Percentiles rank a stretch among this genome's conserved stretches.
Evolutionary conservation across 2,888 invertebrate genomes (phyloP).

Genomic region (Odontothrips loti): DNA sequence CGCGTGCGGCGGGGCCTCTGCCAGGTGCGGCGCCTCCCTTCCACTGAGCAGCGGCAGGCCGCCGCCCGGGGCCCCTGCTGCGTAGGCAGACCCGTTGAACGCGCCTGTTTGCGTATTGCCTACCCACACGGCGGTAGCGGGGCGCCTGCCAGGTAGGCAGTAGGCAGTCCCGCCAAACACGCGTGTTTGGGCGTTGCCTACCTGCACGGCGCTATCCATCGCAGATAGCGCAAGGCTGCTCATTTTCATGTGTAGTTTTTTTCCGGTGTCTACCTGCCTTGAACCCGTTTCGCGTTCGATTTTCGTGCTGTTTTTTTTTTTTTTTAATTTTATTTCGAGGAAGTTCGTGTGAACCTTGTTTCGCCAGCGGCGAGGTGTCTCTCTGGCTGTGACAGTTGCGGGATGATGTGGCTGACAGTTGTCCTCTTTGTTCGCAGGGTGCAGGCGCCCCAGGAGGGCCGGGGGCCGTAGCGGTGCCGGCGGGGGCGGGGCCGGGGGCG

Average conservation of each 20-base stretch:
- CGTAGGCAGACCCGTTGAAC: not conserved
- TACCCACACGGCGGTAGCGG: not conserved
- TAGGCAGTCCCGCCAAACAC: too few relatives aligned
- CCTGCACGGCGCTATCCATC: too few relatives aligned
- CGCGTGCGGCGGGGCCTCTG: not conserved
- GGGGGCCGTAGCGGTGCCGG: not conserved
- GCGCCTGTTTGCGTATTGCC: not conserved
- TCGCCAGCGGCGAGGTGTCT: not conserved
- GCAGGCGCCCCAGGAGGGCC: conserved; percentile 18
- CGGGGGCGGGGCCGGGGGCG: conserved; percentile 16
- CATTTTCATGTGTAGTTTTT: too few relatives aligned
- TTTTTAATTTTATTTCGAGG: too few relatives aligned
- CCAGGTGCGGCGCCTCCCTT: not conserved
- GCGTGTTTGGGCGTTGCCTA: too few relatives aligned
- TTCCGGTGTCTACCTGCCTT: too few relatives aligned
- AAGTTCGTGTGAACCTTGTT: too few relatives aligned
- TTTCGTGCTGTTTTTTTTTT: too few relatives aligned
- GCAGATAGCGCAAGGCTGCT: too few relatives aligned
- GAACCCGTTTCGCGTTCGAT: too few relatives aligned
- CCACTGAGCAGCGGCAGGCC: not conserved
- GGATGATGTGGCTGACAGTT: not conserved
- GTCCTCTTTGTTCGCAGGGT: conserved; percentile 11
- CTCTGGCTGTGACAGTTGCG: not conserved
- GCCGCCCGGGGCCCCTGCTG: not conserved
- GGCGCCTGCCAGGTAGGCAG: too few relatives aligned